These are phyloP conservation scores for Ageneiosus marmoratus DNA, from an alignment of 2,113 vertebrate genomes.

Conservation along the genomic window DNA sequence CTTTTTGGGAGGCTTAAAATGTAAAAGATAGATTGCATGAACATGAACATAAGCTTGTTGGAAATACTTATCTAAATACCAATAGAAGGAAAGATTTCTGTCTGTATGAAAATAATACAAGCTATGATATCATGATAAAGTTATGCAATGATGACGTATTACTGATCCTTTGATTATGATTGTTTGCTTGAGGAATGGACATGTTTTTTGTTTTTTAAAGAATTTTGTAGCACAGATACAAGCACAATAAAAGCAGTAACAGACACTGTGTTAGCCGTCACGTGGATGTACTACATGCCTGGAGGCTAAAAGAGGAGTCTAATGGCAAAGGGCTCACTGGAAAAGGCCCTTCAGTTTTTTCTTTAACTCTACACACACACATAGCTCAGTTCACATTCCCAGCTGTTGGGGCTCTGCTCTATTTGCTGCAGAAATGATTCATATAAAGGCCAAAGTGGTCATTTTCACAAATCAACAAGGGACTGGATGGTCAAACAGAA, in stretches of 20 bases:
- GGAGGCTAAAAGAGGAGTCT: constrained; percentile 22
- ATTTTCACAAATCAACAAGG: constrained; percentile 18
- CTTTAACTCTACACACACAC: constrained; percentile 27
- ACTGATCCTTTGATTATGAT: no score
- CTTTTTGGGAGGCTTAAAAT: background rate
- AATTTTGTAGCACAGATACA: background rate
- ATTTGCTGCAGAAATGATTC: constrained; percentile 43
- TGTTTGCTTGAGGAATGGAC: background rate
- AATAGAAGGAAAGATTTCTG: background rate
- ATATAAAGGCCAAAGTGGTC: constrained; percentile 31
- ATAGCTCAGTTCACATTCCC: constrained; percentile 66
- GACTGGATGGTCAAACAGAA: background rate
- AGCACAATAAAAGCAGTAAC: background rate
- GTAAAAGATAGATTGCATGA: background rate
- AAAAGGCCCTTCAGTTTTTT: background rate
- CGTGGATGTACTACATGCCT: background rate
- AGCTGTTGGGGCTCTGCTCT: constrained; percentile 66
- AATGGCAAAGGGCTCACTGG: constrained; percentile 12
- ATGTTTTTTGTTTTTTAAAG: background rate
- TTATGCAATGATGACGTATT: background rate
- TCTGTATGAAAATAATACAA: background rate
- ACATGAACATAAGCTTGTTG: background rate
- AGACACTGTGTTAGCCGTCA: background rate
- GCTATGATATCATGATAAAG: no score
- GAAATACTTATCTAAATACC: background rate